Evolutionary conservation across 2,113 vertebrate genomes (phyloP).

Genomic region (Indri indri): DNA sequence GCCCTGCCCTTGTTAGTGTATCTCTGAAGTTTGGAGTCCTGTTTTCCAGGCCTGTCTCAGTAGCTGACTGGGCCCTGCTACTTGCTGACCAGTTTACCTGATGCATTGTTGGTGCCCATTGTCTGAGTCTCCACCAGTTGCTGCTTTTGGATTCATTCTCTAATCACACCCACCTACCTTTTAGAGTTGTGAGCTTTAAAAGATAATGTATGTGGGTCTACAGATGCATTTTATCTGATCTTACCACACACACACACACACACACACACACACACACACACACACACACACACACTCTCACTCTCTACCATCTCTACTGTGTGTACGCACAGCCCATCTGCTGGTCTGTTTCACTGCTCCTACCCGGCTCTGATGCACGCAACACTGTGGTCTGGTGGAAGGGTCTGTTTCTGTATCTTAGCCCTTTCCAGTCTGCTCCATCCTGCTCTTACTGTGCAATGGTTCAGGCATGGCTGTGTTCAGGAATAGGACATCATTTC

Average conservation of each 20-base stretch:
- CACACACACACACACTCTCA: background rate
- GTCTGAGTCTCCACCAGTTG: background rate
- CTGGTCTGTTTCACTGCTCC: background rate
- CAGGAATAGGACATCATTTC: constrained; percentile 6
- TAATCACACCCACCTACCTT: background rate
- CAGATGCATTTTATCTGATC: background rate
- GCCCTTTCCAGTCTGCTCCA: background rate
- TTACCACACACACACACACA: too few relatives aligned
- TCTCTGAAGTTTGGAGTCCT: background rate
- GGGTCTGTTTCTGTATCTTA: background rate
- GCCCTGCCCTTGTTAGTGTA: background rate
- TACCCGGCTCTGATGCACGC: background rate
- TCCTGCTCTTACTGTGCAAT: background rate
- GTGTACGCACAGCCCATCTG: background rate
- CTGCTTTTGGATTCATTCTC: background rate
- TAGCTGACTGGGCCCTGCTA: background rate
- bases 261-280: background rate
- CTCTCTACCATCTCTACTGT: too few relatives aligned
- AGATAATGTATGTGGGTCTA: background rate
- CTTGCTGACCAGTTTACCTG: background rate
- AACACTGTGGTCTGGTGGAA: background rate
- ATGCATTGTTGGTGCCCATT: background rate
- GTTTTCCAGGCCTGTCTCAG: background rate
- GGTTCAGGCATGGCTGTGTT: background rate
- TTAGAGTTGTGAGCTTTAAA: background rate